Base-by-base conservation (phyloP, 92 coral and sea anemone genomes). In the Palythoa caribaeorum region DNA sequence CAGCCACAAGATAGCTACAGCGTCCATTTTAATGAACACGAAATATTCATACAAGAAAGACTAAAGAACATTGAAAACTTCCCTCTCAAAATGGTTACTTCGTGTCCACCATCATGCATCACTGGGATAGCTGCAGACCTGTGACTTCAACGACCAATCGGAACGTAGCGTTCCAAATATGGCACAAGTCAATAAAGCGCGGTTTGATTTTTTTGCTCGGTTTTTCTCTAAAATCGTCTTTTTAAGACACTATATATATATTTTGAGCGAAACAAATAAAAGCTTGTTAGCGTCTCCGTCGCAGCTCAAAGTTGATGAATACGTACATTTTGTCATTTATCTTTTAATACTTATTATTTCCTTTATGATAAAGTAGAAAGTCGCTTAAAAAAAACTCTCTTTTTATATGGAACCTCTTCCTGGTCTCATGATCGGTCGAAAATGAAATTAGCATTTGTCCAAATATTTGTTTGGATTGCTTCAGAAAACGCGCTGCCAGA, bases 51-150 rank as follows among this genome's bases (percentile, higher is more conserved):
- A 28, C 76, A 47, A 51, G 53, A 81, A 65, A 81, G 39, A 51
- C 86, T 66, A 35, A 51, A 81, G 76, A 81, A 81, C 55, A 66
- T 81, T 71, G 63, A 81, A 66, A 48, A 81, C 17, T 81, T 65
- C 62, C 86, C 37, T 78, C 90, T 71, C 53, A 80, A 90, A 87
- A 81, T 83, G 76, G 84, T 53, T 59, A 68, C 86, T 83, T 81
- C 86, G 17, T 63, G 88, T 89, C 98, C 94, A 94, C 93, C 96
- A 89, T 90, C 88, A 94, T 95, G 89, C 97, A 89, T 92, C 94
- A 89, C 88, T 90, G 92, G 89, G 94, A 80, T 88, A 92, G 90
- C 94, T 88, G 83, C 96, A 94, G 98, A 94, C 98, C 75, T 93
- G 94, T 93, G 90, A 91, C 87, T 77, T 88, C 83, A 80, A 79